Evolutionary conservation across 2,888 invertebrate genomes (phyloP), one percentile per base, ranked within the genome.

Genomic region (Anarsia innoxiella): DNA sequence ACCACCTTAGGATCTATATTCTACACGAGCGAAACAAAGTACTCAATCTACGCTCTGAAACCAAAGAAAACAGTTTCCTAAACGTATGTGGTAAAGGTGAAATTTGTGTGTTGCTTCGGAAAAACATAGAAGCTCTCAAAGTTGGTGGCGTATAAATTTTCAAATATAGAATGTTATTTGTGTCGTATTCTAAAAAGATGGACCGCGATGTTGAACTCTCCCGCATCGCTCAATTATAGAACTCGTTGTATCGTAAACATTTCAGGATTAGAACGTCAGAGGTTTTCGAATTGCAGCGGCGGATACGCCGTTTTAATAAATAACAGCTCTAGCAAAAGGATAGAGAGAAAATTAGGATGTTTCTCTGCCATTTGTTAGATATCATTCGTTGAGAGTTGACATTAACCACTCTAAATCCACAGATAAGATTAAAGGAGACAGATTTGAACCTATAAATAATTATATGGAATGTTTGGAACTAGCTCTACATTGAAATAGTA

Each of bases 131-230:
- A 55, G 64, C 72, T 71, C 65, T 72, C 66, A 58, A 66, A 72
- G 68, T 69, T 66, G 64, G 67, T 69, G 71, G 75, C 64, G 76
- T 79, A 77, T 78, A 78, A 76, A 80, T 77, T 73, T 77, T 67
- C 82, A 77, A 83, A 83, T 80, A 80, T 84, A 84, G 83, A 83
- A 82, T 71, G 82, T 82, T 84, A 84, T 84, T 84, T 82, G 80
- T 82, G 83, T 83, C 75, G 78, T 79, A 79, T 82, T 83, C 83
- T 83, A 84, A 83, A 84, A 84, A 83, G 83, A 83, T 84, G 80
- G 75, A 80, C 80, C 70, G 78, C 75, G 79, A 79, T 83, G 78
- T 79, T 78, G 75, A 82, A 76, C 80, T 83, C 84, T 84, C 84
- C 84, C 82, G 80, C 83, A 77, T 82, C 78, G 84, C 72, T 79